Evolutionary conservation across 2,888 invertebrate species (phyloP), one percentile per base, ranked within the genome.

Genomic region (Anarsia innoxiella): DNA sequence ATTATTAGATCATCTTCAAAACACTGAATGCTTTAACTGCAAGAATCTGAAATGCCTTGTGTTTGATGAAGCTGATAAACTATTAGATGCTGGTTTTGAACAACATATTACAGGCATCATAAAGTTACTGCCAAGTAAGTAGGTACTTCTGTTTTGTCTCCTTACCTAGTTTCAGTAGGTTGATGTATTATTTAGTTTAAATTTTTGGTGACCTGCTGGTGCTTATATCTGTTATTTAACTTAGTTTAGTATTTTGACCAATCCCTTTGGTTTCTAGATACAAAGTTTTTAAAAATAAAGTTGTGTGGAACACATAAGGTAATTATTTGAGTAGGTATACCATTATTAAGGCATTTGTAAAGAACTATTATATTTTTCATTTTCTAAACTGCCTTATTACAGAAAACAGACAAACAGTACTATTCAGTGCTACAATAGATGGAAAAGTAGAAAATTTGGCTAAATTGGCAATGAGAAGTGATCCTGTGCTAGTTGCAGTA

Each of bases 341-440:
- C n/a, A n/a, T n/a, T n/a, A n/a, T n/a, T n/a, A n/a, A n/a, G n/a
- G n/a, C 19, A 3, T 19, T 19, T 19, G 19, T 6, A 19, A 19
- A 19, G 6, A 19, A 19, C n/a, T n/a, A n/a, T n/a, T n/a, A n/a
- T n/a, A 19, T 19, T 19, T 19, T 19, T 19, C 19, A 19, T 19
- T 19, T 19, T 19, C n/a, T 25, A 8, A 8, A 25, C 5, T 2
- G 25, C 25, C n/a, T 5, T 19, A 19, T 85, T 86, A 27, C 66
- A 96, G 96, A 92, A 76, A 89, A 91, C 33, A 88, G 98, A 37
- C 97, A 98, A 83, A 98, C 98, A 0, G 93, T 97, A 90, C 71
- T 99, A 41, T 99, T 99, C 71, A 97, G 97, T 63, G 99, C 99
- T n/a, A 99, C 99, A n/a, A 93, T 96, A 61, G 95, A 95, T 12